Evolutionary conservation across 1,140 invertebrate genomes (phyloP).

Genomic region (Drosophila rhopaloa): DNA sequence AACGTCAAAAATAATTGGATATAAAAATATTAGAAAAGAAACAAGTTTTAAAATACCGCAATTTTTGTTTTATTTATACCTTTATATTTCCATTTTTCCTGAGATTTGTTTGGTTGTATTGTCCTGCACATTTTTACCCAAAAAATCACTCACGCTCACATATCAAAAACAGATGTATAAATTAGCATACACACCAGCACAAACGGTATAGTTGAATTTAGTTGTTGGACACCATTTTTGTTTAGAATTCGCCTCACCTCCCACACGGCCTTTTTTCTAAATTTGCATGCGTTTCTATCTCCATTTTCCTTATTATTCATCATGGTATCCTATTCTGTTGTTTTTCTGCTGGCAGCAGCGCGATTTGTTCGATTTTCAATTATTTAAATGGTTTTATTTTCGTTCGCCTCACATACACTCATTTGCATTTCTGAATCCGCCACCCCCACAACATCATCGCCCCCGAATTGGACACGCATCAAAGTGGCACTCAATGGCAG

Average conservation of each 20-base stretch:
- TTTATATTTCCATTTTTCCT: neutral
- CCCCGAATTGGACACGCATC: constrained; percentile 50
- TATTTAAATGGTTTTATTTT: constrained; percentile 81
- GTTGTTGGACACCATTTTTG: constrained; percentile 48
- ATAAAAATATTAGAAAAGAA: neutral
- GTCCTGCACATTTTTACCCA: neutral
- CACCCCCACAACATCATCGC: neutral
- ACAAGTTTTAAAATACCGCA: neutral
- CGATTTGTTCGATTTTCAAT: constrained; percentile 80
- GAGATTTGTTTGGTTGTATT: constrained; percentile 5
- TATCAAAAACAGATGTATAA: constrained; percentile 38
- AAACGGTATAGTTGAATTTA: constrained; percentile 47
- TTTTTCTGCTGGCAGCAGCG: constrained; percentile 44
- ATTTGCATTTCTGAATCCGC: constrained; percentile 67
- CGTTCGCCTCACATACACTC: constrained; percentile 52
- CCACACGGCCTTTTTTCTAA: constrained; percentile 8
- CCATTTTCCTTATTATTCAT: constrained; percentile 45
- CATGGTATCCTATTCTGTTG: constrained; percentile 17
- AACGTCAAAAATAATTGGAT: neutral
- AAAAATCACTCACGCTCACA: constrained; percentile 23
- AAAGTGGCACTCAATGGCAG: constrained; percentile 73
- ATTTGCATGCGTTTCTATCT: constrained; percentile 50
- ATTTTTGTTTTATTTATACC: neutral
- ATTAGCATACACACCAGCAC: constrained; percentile 29
- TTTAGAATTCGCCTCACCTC: constrained; percentile 23